Conservation (phyloP, 2,888 invertebrate genomes). For the Ethmia dodecea region DNA sequence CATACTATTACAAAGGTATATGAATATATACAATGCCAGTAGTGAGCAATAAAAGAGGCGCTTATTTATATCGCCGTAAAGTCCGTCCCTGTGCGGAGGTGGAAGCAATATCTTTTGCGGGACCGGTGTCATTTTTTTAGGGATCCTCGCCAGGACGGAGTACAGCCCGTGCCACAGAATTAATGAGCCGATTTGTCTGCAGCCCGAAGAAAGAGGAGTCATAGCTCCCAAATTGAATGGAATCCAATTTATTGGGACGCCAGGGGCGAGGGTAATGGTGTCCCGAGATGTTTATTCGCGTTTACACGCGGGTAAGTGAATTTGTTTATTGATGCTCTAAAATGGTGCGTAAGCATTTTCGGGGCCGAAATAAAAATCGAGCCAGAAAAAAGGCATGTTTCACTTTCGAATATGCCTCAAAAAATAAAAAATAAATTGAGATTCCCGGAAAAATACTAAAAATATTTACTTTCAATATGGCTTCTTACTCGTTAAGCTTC, state of each 20-base stretch:
- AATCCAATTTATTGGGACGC: slow-evolving; percentile 41
- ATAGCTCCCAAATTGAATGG: slow-evolving; percentile 45
- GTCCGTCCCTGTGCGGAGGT: slow-evolving; percentile 1
- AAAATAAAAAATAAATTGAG: no score
- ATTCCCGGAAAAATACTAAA: no score
- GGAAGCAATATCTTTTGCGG: slow-evolving; percentile 18
- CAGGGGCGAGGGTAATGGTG: slow-evolving; percentile 23
- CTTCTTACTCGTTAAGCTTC: no score
- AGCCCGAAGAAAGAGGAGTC: slow-evolving; percentile 31
- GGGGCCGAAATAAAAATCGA: no score
- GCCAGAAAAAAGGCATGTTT: no score
- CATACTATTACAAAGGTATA: no score
- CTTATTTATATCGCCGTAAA: no score
- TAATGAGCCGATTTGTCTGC: slow-evolving; percentile 60
- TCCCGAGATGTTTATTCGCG: slow-evolving; percentile 33
- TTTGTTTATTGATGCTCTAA: not conserved
- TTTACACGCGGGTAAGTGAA: slow-evolving; percentile 19
- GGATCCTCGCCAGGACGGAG: slow-evolving; percentile 34
- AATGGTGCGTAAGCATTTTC: no score
- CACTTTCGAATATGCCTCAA: no score
- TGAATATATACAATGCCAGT: no score
- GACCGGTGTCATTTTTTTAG: slow-evolving; percentile 31
- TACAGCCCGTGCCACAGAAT: slow-evolving; percentile 43
- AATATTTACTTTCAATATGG: no score
- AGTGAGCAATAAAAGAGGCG: no score